These are phyloP conservation scores for Chelidonichthys spinosus DNA, from an alignment of 2,797 vertebrate species.

Conservation along the genomic window DNA sequence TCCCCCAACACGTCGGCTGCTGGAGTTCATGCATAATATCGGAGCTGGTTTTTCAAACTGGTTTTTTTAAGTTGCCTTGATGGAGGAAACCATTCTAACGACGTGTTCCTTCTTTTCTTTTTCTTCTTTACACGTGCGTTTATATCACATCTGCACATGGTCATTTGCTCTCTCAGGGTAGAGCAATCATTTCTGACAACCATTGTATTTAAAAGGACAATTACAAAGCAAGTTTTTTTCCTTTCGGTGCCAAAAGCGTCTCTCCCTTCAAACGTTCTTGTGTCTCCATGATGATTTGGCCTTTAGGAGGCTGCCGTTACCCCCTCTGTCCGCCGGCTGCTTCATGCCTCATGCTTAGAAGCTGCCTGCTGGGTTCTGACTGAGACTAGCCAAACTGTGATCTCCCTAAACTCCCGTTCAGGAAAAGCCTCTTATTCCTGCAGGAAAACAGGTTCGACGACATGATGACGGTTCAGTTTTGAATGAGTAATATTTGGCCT, in stretches of 20 bases:
- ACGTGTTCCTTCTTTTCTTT: slow-evolving; percentile 25
- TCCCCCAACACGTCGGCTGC: slow-evolving; percentile 48
- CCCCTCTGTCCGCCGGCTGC: slow-evolving; percentile 20
- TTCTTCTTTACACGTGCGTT: slow-evolving; percentile 25
- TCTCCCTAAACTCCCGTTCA: slow-evolving; percentile 23
- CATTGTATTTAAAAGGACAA: slow-evolving; percentile 52
- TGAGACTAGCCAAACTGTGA: slow-evolving; percentile 17
- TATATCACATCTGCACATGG: slow-evolving; percentile 42
- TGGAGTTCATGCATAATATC: slow-evolving; percentile 49
- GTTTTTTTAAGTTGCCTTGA: slow-evolving; percentile 47
- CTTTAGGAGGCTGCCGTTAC: slow-evolving; percentile 32
- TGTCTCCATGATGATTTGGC: slow-evolving; percentile 31
- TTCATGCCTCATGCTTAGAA: slow-evolving; percentile 1
- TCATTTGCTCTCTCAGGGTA: slow-evolving; percentile 31
- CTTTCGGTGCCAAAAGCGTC: too few relatives aligned
- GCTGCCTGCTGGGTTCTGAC: slow-evolving; percentile 45
- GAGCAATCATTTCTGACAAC: slow-evolving; percentile 34
- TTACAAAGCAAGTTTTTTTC: slow-evolving; percentile 35
- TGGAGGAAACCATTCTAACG: slow-evolving; percentile 42
- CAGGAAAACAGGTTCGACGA: slow-evolving; percentile 20
- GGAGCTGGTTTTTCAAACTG: slow-evolving; percentile 16
- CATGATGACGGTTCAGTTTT: slow-evolving; percentile 33
- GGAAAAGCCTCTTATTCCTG: slow-evolving; percentile 23
- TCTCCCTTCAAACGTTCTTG: not conserved
- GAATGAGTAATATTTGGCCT: slow-evolving; percentile 54